Evolutionary conservation across 2,888 invertebrate genomes (phyloP).

Genomic region (Drosophila kanekoi): DNA sequence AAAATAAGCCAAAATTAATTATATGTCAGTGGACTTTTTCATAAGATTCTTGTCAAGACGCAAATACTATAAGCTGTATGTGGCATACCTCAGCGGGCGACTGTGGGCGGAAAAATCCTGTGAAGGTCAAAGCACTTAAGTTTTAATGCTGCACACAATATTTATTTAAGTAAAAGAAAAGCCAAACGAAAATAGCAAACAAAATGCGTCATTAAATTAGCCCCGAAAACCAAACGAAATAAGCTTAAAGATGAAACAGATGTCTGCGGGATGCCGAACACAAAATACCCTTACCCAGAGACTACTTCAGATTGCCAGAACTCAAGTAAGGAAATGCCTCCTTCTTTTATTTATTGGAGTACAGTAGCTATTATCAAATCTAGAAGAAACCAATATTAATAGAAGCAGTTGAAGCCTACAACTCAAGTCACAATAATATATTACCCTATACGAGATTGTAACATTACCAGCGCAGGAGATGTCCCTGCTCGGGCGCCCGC

Average conservation of each 20-base stretch:
- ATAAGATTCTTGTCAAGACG: conserved; percentile 1
- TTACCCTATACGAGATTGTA: background rate
- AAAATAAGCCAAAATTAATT: conserved; percentile 26
- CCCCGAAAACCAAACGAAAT: conserved; percentile 16
- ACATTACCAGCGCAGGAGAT: conserved; percentile 7
- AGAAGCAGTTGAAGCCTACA: no score
- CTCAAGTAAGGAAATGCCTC: no score
- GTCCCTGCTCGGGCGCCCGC: conserved; percentile 20
- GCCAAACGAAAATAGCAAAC: conserved; percentile 45
- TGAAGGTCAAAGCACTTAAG: conserved; percentile 61
- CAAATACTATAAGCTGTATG: background rate
- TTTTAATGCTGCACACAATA: conserved; percentile 55
- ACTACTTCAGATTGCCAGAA: no score
- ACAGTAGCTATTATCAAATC: no score
- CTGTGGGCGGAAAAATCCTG: conserved; percentile 22
- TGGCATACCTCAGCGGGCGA: conserved; percentile 5
- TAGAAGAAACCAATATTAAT: no score
- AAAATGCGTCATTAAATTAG: conserved; percentile 57
- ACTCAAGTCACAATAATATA: no score
- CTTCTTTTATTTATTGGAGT: no score
- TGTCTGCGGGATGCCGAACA: background rate
- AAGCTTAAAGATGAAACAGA: background rate
- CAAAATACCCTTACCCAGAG: background rate
- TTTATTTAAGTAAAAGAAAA: conserved; percentile 60
- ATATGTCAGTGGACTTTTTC: conserved; percentile 16